Evolutionary conservation across 2,113 vertebrate genomes (phyloP), one percentile per base, ranked within the genome.

Genomic region (Stigmatopora argus): DNA sequence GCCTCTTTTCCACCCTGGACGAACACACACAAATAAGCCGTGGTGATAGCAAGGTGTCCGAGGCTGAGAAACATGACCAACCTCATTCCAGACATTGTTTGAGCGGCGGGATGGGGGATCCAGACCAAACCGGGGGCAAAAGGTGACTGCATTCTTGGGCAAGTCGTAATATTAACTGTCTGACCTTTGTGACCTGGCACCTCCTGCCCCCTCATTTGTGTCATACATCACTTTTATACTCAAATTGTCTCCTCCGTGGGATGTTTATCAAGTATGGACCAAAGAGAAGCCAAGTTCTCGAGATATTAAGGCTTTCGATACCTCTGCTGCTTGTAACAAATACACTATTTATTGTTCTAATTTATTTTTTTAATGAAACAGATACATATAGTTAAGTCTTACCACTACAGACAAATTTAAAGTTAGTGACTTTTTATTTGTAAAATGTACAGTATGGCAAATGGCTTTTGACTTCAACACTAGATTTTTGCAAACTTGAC

Each of bases 41-140:
- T 63, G 21, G 49, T 2, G 94, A 96, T 96, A 95, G 93, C 85
- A 77, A 94, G 94, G 93, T 93, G 94, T 93, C 5, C 2, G 88
- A 86, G 80, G 85, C 79, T 87, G 87, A 90, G 90, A 91, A 94
- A 91, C 90, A 93, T 92, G 72, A 69, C 69, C 67, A 70, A 77
- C 65, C 51, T 70, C 71, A 73, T 85, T 85, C 80, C 62, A 66
- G 69, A 66, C 66, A 73, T 62, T 66, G 60, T 77, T 65, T 63
- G 31, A 69, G 70, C 66, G 63, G 84, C 85, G 84, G 89, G 65
- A 72, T 10, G 60, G 56, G 67, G 67, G 53, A 67, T 62, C 63
- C 41, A 53, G 66, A 70, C 69, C 57, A 64, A 62, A 70, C 69
- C 31, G 21, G 31, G 65, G 64, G 53, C 64, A 72, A 63, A 64